Evolutionary conservation across 2,888 invertebrate species (phyloP).

Genomic region (Zelleria hepariella): DNA sequence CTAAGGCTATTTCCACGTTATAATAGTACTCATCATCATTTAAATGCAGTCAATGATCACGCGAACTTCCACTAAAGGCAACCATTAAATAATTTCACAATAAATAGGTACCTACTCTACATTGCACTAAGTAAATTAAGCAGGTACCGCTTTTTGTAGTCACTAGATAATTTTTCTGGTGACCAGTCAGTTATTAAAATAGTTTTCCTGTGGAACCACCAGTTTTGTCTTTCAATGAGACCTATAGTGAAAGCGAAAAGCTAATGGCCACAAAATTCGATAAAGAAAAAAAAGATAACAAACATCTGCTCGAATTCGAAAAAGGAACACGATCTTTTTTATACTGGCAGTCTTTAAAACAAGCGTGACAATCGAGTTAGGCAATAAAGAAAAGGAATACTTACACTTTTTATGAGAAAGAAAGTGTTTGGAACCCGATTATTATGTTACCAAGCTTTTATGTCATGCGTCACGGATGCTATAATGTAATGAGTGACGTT

Average conservation of each 20-base stretch:
- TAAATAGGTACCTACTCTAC: too few species aligned
- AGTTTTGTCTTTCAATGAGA: background rate
- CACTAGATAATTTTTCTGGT: background rate
- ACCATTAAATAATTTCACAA: too few species aligned
- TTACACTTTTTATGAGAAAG: constrained; percentile 37
- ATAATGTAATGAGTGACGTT: constrained; percentile 17
- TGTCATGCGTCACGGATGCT: constrained; percentile 25
- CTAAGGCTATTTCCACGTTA: too few species aligned
- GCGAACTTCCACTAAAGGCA: too few species aligned
- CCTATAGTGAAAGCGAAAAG: constrained; percentile 50
- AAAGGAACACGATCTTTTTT: constrained; percentile 18
- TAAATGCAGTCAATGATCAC: too few species aligned
- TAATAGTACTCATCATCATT: too few species aligned
- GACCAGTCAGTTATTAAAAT: constrained; percentile 8
- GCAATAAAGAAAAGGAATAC: constrained; percentile 42
- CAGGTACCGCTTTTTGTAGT: too few species aligned
- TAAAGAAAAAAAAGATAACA: constrained; percentile 17
- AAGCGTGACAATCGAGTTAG: constrained; percentile 60
- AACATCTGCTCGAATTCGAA: constrained; percentile 15
- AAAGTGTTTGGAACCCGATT: constrained; percentile 52
- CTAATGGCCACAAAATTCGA: constrained; percentile 29
- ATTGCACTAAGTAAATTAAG: too few species aligned
- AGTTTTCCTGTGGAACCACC: background rate
- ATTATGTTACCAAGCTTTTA: constrained; percentile 41
- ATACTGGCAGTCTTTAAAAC: constrained; percentile 19